Evolutionary conservation across 2,888 invertebrate species (phyloP), one percentile per base, ranked within the genome.

Genomic region (Beris chalybata): DNA sequence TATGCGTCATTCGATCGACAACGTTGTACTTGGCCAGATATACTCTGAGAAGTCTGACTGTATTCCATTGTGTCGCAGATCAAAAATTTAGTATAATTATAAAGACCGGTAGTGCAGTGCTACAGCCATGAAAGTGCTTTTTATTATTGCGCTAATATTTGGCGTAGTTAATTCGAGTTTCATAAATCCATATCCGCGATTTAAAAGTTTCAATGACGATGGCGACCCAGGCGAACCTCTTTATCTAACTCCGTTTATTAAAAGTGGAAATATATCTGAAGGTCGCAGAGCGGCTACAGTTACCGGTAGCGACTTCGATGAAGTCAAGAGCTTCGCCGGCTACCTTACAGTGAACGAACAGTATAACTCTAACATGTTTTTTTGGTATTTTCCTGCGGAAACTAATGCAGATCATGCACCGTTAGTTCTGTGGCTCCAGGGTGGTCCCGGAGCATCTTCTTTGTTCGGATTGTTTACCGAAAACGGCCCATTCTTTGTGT

Each of bases 361-460:
- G 1, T 88, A 83, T 74, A 86, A 90, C 72, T 92, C 93, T 0
- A 93, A 95, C 75, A 84, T 92, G 80, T 95, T 94, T 81, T 93
- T 95, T 79, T 95, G 95, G 95, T 95, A 91, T 76, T 94, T 95
- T 76, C 93, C 93, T 0, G 87, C 93, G 0, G 85, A 87, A 15
- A 13, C 91, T 0, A 83, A 86, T 84, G 74, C 79, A 0, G 81
- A 82, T 66, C 79, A 82, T 50, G 89, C 89, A 0, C 92, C 91
- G 0, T 88, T 94, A 1, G 79, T 93, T 0, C 79, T 94, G 5
- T 94, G 94, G 94, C 82, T 93, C 3, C 92, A 93, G 80, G 93
- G 93, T 5, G 94, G 93, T 0, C 93, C 93, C 0, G 92, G 92
- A 0, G 90, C 90, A 0, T 85, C 89, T 0, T 93, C 93, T 0